These are phyloP conservation scores for Drosophila jambulina DNA, from an alignment of 1,140 invertebrate genomes.

Conservation along the genomic window DNA sequence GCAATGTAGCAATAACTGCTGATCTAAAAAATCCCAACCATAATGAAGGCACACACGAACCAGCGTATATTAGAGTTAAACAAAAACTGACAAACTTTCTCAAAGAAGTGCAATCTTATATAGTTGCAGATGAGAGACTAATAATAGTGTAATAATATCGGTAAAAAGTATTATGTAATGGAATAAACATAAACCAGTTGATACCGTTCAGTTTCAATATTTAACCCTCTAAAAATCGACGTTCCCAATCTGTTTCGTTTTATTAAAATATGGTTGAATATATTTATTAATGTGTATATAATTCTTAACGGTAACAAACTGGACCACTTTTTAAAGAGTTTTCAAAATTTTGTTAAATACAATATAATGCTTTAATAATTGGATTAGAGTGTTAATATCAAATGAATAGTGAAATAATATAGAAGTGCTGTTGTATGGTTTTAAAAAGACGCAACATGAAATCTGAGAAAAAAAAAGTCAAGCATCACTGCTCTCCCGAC, in stretches of 20 bases:
- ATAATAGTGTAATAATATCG: not conserved
- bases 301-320: no score
- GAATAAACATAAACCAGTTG: conserved; percentile 19
- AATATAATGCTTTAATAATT: not conserved
- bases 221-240: conserved; percentile 17
- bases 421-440: conserved; percentile 38
- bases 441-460: conserved; percentile 23
- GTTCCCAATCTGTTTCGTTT: not conserved
- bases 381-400: conserved; percentile 32
- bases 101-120: conserved; percentile 26
- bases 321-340: not conserved
- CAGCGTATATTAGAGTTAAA: not conserved
- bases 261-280: no score
- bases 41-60: conserved; percentile 70
- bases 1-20: conserved; percentile 74
- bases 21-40: conserved; percentile 85
- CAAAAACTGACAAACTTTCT: conserved; percentile 35
- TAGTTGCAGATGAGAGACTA: conserved; percentile 16
- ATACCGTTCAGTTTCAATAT: conserved; percentile 13
- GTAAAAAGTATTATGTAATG: conserved; percentile 15
- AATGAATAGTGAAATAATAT: conserved; percentile 30
- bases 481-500: conserved; percentile 38
- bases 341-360: not conserved
- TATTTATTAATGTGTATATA: not conserved
- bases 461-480: conserved; percentile 37